phyloP scores from a whole-genome alignment of 2,113 vertebrate species.

The Malurus melanocephalus region DNA sequence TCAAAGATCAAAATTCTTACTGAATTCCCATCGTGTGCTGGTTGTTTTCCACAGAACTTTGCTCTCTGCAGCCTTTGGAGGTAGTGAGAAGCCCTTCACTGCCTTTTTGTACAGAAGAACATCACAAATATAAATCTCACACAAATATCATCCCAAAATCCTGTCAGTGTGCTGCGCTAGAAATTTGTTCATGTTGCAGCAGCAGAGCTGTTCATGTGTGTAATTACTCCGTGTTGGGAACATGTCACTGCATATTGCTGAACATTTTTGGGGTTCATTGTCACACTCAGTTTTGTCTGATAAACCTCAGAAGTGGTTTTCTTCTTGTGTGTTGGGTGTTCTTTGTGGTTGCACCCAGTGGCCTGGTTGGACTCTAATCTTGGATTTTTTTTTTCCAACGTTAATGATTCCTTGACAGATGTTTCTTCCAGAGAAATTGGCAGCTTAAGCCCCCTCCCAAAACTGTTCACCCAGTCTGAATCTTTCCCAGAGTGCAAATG shows the following conservation, averaged over 20 bases:
- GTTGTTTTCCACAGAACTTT: not conserved
- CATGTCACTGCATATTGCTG: not conserved
- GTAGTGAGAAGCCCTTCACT: not conserved
- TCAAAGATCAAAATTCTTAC: not conserved
- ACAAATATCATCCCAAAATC: not conserved
- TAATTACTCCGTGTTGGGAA: not conserved
- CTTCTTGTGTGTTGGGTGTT: not conserved
- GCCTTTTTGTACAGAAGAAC: not conserved
- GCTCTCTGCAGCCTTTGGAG: not conserved
- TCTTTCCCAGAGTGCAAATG: not conserved
- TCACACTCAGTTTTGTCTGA: not conserved
- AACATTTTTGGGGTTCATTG: not conserved
- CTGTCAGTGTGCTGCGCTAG: not conserved
- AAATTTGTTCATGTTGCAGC: not conserved
- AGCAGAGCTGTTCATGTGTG: not conserved
- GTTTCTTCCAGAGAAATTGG: not conserved
- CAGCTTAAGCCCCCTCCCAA: not conserved
- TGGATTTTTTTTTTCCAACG: not conserved
- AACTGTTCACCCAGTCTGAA: not conserved
- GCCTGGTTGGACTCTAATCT: not conserved
- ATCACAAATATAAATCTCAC: not conserved
- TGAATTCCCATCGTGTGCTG: not conserved
- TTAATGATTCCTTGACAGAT: not conserved
- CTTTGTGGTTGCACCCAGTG: not conserved
- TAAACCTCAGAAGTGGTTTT: not conserved